A percentile compares a stretch with the other conserved stretches of the same genome.
Evolutionary conservation across 2,888 invertebrate species (phyloP).

Genomic region (Acronicta psi): DNA sequence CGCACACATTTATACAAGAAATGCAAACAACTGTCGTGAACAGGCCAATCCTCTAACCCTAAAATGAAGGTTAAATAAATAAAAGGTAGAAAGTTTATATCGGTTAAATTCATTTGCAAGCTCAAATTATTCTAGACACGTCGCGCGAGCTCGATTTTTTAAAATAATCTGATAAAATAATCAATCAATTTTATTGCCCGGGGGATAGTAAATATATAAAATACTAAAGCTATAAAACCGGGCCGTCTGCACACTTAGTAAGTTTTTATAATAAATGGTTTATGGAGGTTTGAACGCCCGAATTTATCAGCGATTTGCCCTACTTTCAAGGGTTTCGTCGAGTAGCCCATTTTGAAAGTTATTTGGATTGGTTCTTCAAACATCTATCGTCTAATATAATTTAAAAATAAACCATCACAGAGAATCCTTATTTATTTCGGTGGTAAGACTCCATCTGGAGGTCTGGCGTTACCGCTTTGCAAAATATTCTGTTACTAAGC

Average conservation of each 20-base stretch:
- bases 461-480: no score
- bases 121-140: conserved; percentile 10
- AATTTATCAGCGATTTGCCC: conserved; percentile 43
- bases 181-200: conserved; percentile 36
- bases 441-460: no score
- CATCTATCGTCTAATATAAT: conserved; percentile 25
- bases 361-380: conserved; percentile 22
- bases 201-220: conserved; percentile 29
- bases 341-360: conserved; percentile 45
- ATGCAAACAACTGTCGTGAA: no score
- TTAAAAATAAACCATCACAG: conserved; percentile 15
- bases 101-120: conserved; percentile 18
- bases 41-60: no score
- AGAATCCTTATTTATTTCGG: no score
- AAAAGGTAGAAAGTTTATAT: background rate
- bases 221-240: conserved; percentile 36
- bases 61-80: no score
- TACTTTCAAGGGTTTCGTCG: conserved; percentile 48
- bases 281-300: conserved; percentile 23
- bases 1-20: no score
- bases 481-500: no score
- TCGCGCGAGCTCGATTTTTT: conserved; percentile 8
- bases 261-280: conserved; percentile 55
- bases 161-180: conserved; percentile 28
- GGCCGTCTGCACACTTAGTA: conserved; percentile 27